A percentile compares a stretch with the other conserved stretches of the same genome.
These are phyloP conservation scores for Proisotoma minuta DNA, from an alignment of 2,888 invertebrate genomes.

Conservation along the genomic window DNA sequence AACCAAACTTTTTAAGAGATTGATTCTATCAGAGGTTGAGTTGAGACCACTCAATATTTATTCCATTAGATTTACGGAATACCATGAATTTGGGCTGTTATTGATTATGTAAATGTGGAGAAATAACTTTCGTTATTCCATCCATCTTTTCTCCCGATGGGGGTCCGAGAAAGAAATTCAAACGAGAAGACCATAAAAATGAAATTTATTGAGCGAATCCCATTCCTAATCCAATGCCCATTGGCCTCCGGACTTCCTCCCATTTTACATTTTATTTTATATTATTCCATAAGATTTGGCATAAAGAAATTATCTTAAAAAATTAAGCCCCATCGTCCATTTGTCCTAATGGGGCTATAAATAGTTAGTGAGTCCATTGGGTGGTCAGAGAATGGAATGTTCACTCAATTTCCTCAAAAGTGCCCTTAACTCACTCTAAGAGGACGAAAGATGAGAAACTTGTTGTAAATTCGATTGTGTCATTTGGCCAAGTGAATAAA, in stretches of 20 bases:
- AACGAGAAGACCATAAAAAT: conserved; percentile 45
- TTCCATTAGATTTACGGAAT: too few relatives aligned
- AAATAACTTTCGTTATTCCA: conserved; percentile 28
- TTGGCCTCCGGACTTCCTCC: too few relatives aligned
- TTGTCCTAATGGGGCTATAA: conserved; percentile 30
- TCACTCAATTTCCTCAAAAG: conserved; percentile 19
- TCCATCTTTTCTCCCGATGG: too few relatives aligned
- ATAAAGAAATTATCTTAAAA: too few relatives aligned
- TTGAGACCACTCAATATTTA: too few relatives aligned
- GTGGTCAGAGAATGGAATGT: conserved; percentile 10
- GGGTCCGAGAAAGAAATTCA: too few relatives aligned
- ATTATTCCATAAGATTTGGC: too few relatives aligned
- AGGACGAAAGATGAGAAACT: conserved; percentile 18
- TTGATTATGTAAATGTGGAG: conserved; percentile 39
- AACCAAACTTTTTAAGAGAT: too few relatives aligned
- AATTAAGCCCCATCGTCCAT: too few relatives aligned
- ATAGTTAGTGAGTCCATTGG: conserved; percentile 26
- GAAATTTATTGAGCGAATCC: conserved; percentile 47
- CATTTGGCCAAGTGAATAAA: conserved; percentile 23
- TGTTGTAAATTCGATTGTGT: conserved; percentile 46
- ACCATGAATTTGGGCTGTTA: too few relatives aligned
- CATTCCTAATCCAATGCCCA: conserved; percentile 38
- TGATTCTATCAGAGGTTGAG: too few relatives aligned
- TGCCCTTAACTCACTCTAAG: conserved; percentile 7
- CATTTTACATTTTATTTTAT: too few relatives aligned